A percentile compares a stretch with the other conserved stretches of the same genome.
phyloP scores from a whole-genome alignment of 1,140 invertebrate species.

The Homalodisca vitripennis region DNA sequence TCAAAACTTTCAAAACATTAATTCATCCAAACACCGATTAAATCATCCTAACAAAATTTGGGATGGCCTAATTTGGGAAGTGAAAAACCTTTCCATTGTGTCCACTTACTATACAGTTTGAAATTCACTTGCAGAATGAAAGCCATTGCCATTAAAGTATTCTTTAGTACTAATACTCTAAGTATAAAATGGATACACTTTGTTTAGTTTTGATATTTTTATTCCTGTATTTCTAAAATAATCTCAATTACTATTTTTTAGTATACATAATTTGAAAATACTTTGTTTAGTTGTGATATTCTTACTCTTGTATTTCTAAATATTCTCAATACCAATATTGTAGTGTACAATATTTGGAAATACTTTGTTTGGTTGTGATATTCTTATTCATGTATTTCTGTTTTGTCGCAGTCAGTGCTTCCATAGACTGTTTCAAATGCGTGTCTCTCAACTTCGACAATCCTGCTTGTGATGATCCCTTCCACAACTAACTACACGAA shows the following conservation, averaged over 20 bases:
- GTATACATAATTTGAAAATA: background rate
- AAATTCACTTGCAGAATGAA: too few relatives aligned
- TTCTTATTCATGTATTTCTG: background rate
- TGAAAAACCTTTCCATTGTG: too few relatives aligned
- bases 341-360: background rate
- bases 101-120: too few relatives aligned
- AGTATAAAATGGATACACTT: too few relatives aligned
- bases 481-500: constrained; percentile 90
- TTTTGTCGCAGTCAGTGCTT: constrained; percentile 11
- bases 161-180: too few relatives aligned
- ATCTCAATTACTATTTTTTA: background rate
- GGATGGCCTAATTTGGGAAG: too few relatives aligned
- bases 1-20: too few relatives aligned
- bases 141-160: too few relatives aligned
- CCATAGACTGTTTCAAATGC: constrained; percentile 95
- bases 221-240: too few relatives aligned
- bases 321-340: background rate
- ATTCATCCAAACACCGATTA: too few relatives aligned
- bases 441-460: constrained; percentile 88
- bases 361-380: background rate
- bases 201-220: too few relatives aligned
- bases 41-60: too few relatives aligned
- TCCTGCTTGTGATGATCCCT: constrained; percentile 90
- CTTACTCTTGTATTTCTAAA: background rate
- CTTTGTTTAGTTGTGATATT: background rate